Base-by-base conservation (phyloP, 2,113 vertebrate species). In the Lepisosteus osseus region DNA sequence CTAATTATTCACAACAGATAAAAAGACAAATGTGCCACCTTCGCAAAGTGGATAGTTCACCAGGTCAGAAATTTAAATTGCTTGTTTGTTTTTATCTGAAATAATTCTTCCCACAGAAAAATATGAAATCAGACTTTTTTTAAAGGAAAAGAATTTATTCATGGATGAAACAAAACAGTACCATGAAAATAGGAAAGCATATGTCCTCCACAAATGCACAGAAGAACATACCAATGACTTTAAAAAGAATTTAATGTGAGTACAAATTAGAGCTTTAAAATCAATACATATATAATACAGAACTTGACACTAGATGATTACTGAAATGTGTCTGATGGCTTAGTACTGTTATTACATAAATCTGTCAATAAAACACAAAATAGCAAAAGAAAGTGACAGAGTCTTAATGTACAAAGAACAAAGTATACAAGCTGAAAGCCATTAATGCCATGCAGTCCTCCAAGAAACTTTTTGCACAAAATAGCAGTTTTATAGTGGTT, bases 121-220 rank as follows among this genome's bases (percentile, higher is more conserved):
- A 54, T 45, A 13, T 41, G 65, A n/a, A 74, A 6, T 51, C 66
- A 15, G 63, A 13, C 45, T 61, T 62, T 69, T 7, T 90, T 90
- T 80, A 74, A 91, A 89, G 72, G 86, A 81, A 74, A 84, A 86
- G 29, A 78, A 80, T 92, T 95, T 96, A 96, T 96, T 97, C 84
- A 92, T 93, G 91, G 92, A 79, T 91, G 88, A 88, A 93, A 94
- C 88, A 77, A 89, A 88, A 86, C 83, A 89, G 86, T 91, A 92
- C 87, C 87, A 85, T 83, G 89, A 91, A 82, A 80, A 84, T 79
- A 86, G 65, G 79, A 45, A 81, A 81, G 85, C 77, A 78, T 65
- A 78, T 76, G 71, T 51, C 64, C 71, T 81, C 65, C 74, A 77
- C 6, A 80, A 80, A 85, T 84, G 86, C 78, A 78, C 87, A 87